Evolutionary conservation across 2,113 vertebrate species (phyloP), one percentile per base, ranked within the genome.

Genomic region (Alethe diademata): DNA sequence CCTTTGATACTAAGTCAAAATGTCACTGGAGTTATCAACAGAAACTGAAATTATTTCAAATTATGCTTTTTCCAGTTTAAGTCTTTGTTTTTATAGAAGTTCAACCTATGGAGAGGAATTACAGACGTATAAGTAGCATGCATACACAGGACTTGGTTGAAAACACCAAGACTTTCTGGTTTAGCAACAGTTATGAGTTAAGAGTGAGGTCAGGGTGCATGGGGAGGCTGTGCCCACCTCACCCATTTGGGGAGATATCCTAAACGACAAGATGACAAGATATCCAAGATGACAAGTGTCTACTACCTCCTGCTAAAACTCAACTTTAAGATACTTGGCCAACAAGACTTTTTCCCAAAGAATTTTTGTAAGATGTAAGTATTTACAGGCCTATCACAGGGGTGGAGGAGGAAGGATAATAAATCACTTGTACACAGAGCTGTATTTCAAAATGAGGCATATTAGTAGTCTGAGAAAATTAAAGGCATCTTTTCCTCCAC

Each of bases 81-180:
- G 16, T 24, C 20, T 71, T 80, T 58, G 35, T 36, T 35, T 9
- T n/a, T 20, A 73, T 0, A 22, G 4, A 51, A 24, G 15, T 31
- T 78, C 45, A 22, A 8, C 17, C 19, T 18, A 43, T 5, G 19
- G 14, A 78, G 19, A 71, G 1, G 29, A 83, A 74, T 36, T 40
- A 12, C 1, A 45, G 28, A 31, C 86, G 5, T 22, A 0, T 5
- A 61, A 73, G 7, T 11, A 62, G 15, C 2, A 89, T 17, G 7
- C 4, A 47, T 19, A 53, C 4, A 69, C 3, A 36, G 31, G 29
- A 60, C 11, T 70, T 83, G 17, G 23, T 51, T 2, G 16, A 51
- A 73, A 43, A 45, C 16, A 78, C 22, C 31, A 72, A 38, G 4
- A 54, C 3, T 11, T 60, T 45, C 29, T 42, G 12, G 2, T 64